Conservation (phyloP, 2,797 vertebrate genomes). For the Melanotaenia pygmaea region DNA sequence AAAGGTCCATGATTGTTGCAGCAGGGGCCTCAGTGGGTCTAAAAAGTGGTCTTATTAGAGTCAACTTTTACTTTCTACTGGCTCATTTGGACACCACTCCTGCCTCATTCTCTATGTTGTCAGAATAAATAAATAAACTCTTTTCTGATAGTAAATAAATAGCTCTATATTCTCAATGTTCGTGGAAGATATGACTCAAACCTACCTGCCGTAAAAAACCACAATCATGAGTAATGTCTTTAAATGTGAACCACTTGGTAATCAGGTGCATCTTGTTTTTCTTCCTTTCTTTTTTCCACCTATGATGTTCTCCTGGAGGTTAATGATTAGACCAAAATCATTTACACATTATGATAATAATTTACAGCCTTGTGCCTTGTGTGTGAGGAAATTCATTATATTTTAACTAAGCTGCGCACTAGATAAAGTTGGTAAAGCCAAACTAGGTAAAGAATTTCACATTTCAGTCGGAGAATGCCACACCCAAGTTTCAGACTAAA, state of each 20-base stretch:
- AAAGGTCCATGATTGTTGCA: not conserved
- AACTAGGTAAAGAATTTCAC: slow-evolving; percentile 20
- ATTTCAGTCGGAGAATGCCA: slow-evolving; percentile 19
- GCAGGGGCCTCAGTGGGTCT: slow-evolving; percentile 30
- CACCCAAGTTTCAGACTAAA: slow-evolving; percentile 20
- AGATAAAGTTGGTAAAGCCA: slow-evolving; percentile 4
- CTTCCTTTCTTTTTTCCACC: not conserved
- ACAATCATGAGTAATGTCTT: no score
- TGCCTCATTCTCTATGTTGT: slow-evolving; percentile 7
- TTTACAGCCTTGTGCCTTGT: slow-evolving; percentile 20
- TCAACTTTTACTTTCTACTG: slow-evolving; percentile 15
- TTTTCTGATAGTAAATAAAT: not conserved
- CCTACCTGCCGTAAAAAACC: no score
- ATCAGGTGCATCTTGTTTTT: not conserved
- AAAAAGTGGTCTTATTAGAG: slow-evolving; percentile 43
- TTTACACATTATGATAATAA: slow-evolving; percentile 29
- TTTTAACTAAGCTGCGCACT: not conserved
- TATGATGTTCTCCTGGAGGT: not conserved
- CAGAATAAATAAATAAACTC: not conserved
- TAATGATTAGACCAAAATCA: slow-evolving; percentile 19
- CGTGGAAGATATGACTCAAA: no score
- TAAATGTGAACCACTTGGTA: no score
- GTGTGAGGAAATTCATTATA: slow-evolving; percentile 10
- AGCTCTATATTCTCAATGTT: no score
- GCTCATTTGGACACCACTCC: slow-evolving; percentile 22